These are phyloP conservation scores for Sarcoramphus papa DNA, from an alignment of 2,797 vertebrate species.

Conservation along the genomic window DNA sequence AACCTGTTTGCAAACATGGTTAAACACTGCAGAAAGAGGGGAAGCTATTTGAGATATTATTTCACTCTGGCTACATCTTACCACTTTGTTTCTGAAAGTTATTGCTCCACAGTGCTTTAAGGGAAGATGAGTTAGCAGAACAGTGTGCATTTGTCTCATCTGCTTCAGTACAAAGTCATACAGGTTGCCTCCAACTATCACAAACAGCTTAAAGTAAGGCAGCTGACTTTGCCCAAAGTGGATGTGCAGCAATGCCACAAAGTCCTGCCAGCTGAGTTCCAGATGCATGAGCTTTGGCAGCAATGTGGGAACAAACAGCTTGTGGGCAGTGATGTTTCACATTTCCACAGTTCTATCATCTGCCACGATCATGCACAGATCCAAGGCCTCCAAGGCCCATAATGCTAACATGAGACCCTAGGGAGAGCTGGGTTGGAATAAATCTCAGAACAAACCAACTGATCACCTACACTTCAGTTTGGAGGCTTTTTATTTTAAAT, in stretches of 20 bases:
- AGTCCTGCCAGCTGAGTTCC: neutral
- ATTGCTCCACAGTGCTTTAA: conserved; percentile 41
- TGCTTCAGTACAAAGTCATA: neutral
- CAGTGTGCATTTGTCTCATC: neutral
- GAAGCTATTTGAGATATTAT: conserved; percentile 36
- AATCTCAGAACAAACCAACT: neutral
- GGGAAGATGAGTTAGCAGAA: neutral
- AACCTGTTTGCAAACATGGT: neutral
- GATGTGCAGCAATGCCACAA: neutral
- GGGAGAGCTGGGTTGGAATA: rapidly evolving
- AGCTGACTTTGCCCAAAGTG: neutral
- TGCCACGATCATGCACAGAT: neutral
- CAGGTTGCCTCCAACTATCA: neutral
- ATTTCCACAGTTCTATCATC: neutral
- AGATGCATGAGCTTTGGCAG: neutral
- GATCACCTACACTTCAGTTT: neutral
- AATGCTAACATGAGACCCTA: neutral
- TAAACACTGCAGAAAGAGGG: neutral
- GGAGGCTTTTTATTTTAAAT: neutral
- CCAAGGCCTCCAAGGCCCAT: neutral
- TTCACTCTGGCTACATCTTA: conserved; percentile 9
- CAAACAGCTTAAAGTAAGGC: neutral
- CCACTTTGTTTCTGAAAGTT: conserved; percentile 2
- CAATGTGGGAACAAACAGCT: neutral
- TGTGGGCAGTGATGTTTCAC: neutral